Base-by-base conservation (phyloP, 2,797 vertebrate species). In the Syngnathus rostellatus region DNA sequence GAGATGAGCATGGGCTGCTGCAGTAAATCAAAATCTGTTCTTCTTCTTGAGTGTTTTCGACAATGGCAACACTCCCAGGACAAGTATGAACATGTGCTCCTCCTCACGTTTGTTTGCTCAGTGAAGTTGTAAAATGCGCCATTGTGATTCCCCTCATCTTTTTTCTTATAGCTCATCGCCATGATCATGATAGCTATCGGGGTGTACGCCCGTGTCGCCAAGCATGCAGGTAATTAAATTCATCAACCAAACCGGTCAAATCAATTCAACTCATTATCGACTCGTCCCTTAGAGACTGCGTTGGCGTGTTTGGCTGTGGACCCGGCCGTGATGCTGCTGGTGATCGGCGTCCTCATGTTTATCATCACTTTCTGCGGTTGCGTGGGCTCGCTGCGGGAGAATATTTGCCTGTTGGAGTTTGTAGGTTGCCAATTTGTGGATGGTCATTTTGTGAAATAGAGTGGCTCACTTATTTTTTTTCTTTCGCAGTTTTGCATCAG, bases 321-420 rank as follows among this genome's bases (percentile, higher is more conserved):
- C 68, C 96, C 96, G 0, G 93, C 95, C 66, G 66, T 95, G 46
- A 82, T 98, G 73, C 89, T 98, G 40, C 65, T 97, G n/a, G 70
- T 91, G 0, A 90, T 95, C 0, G 95, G 96, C 0, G 1, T 93
- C 66, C 85, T 98, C 69, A 96, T 94, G 92, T 99, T 99, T 88
- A 77, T 95, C 71, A 84, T 99, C 86, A 98, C 95, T 45, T 99
- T 98, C 91, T 97, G 94, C 2, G 96, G 96, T 80, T 99, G 96
- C 14, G 88, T 97, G 0, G 95, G 96, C 54, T 96, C 96, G 60
- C 83, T 99, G 63, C 80, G 95, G 0, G 96, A 99, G 83, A 99
- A 99, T 86, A 94, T 96, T 81, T 94, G 93, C 80, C 93, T 98
- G 67, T 88, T 98, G 71, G 93, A 95, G 84, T 87, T 84, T 8